phyloP scores from a whole-genome alignment of 2,113 vertebrate species.

The Microtus montanus region DNA sequence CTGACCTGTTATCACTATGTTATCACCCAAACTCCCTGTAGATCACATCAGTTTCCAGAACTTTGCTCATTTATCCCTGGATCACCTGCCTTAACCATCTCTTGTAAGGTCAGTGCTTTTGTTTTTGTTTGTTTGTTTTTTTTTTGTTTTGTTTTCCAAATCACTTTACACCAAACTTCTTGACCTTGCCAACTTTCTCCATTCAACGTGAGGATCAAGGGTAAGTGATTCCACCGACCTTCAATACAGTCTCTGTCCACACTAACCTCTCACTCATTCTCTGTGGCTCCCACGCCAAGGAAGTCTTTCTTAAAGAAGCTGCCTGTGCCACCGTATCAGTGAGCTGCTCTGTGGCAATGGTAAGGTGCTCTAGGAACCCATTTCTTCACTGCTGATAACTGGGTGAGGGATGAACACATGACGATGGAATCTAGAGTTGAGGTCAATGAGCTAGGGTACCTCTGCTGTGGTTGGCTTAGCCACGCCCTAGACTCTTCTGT shows the following conservation, averaged over 20 bases:
- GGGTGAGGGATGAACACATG: neutral
- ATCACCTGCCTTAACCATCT: neutral
- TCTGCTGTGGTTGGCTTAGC: neutral
- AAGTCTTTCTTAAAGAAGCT: slow-evolving; percentile 8
- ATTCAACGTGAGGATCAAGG: neutral
- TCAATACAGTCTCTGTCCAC: neutral
- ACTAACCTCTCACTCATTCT: neutral
- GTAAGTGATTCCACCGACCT: neutral
- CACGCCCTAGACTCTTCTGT: neutral
- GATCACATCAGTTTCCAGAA: neutral
- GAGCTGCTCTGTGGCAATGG: neutral
- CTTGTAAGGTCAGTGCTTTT: neutral
- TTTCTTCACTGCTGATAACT: neutral
- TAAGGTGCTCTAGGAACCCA: neutral
- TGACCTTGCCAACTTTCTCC: neutral
- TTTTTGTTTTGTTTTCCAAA: neutral
- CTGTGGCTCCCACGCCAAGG: neutral
- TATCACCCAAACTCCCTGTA: neutral
- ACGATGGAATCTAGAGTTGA: neutral
- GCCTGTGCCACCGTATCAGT: neutral
- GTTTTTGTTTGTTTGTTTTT: neutral
- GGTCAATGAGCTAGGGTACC: neutral
- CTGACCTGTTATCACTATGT: neutral
- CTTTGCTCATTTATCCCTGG: neutral
- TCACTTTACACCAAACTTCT: neutral